Evolutionary conservation across 2,797 vertebrate species (phyloP).

Genomic region (Miichthys miiuy): DNA sequence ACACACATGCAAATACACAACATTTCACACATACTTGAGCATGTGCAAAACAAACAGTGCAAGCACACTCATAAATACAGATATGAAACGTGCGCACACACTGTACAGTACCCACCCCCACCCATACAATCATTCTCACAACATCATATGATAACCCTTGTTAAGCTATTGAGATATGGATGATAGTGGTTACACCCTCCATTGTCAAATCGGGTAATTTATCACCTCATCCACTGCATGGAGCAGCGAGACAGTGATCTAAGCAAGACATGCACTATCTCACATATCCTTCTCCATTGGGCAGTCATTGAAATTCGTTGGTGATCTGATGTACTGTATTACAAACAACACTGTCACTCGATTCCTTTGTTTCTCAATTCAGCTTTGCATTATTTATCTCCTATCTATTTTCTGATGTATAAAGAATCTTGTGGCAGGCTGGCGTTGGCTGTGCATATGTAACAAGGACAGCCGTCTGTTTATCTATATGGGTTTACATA

Average conservation of each 20-base stretch:
- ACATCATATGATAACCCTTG: constrained; percentile 69
- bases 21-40: constrained; percentile 44
- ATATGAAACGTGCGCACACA: constrained; percentile 38
- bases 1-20: constrained; percentile 34
- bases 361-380: constrained; percentile 38
- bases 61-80: constrained; percentile 19
- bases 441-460: not conserved
- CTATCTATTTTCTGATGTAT: constrained; percentile 27
- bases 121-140: constrained; percentile 44
- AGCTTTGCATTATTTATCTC: constrained; percentile 49
- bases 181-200: constrained; percentile 64
- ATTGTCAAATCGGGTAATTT: constrained; percentile 67
- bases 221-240: constrained; percentile 47
- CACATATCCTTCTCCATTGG: constrained; percentile 16
- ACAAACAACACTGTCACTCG: constrained; percentile 35
- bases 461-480: not conserved
- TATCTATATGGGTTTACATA: not conserved
- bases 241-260: constrained; percentile 45
- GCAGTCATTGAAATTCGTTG: constrained; percentile 18
- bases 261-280: constrained; percentile 39
- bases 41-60: constrained; percentile 44
- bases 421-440: not conserved
- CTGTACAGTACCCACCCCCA: constrained; percentile 8
- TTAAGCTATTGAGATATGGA: constrained; percentile 72
- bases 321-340: constrained; percentile 32